Conservation (phyloP, 2,113 vertebrate genomes). For the Aramus guarauna region DNA sequence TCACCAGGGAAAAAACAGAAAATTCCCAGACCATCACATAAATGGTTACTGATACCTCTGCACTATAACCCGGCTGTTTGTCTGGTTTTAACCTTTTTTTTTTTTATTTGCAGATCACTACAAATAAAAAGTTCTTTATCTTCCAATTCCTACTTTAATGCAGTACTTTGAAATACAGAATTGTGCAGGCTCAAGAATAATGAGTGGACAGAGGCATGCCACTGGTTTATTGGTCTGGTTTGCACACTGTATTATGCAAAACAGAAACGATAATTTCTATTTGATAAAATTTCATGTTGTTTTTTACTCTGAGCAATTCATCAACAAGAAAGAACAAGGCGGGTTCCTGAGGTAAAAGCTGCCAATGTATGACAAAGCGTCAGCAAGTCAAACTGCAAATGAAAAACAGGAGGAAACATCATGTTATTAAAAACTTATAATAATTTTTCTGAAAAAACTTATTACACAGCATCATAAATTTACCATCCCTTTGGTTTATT, state of each 20-base stretch:
- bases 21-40: not conserved
- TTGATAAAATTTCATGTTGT: not conserved
- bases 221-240: not conserved
- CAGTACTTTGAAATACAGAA: not conserved
- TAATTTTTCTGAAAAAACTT: not conserved
- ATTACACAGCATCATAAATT: not conserved
- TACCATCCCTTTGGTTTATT: not conserved
- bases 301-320: not conserved
- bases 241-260: not conserved
- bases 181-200: not conserved
- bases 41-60: not conserved
- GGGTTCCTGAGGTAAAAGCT: not conserved
- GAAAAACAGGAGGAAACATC: not conserved
- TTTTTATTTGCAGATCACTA: not conserved
- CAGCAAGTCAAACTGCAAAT: not conserved
- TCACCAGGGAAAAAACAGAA: not conserved
- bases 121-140: not conserved
- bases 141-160: not conserved
- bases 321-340: not conserved
- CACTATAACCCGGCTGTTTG: not conserved
- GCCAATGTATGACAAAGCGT: not conserved
- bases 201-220: not conserved
- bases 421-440: not conserved
- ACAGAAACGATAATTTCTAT: not conserved
- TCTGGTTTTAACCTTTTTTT: not conserved